These are phyloP conservation scores for Philantomba maxwellii DNA, from an alignment of 2,113 vertebrate species.

Conservation along the genomic window DNA sequence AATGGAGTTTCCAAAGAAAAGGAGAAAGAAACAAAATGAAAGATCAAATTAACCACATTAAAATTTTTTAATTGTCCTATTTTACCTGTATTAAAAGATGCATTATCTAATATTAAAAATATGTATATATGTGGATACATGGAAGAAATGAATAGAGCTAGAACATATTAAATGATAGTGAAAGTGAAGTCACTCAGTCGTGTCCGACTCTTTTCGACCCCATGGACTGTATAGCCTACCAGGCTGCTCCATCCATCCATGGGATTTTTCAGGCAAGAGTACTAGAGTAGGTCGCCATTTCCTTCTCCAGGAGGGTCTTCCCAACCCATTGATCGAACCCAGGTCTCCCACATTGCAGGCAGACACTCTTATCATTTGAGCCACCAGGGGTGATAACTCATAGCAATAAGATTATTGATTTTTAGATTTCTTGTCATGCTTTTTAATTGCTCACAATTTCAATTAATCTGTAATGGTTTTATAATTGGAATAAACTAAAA, in stretches of 20 bases:
- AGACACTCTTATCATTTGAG: fast-evolving
- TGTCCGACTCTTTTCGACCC: fast-evolving
- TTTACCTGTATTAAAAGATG: not conserved
- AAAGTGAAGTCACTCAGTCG: not conserved
- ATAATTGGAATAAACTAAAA: not conserved
- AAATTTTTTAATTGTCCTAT: not conserved
- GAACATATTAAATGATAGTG: not conserved
- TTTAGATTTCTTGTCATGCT: not conserved
- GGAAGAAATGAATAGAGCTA: not conserved
- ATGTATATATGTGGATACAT: not conserved
- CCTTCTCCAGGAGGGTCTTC: not conserved
- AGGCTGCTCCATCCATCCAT: not conserved
- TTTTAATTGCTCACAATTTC: not conserved
- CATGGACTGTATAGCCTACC: not conserved
- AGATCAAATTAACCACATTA: not conserved
- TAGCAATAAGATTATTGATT: not conserved
- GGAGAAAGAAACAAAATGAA: not conserved
- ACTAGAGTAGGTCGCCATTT: not conserved
- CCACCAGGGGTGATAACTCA: not conserved
- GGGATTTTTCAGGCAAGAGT: not conserved
- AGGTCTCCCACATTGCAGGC: not conserved
- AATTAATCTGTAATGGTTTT: not conserved
- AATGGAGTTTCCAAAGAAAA: not conserved
- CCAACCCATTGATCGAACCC: not conserved
- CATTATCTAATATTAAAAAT: not conserved